Percentiles rank a stretch among this genome's conserved stretches.
Evolutionary conservation across 1,140 invertebrate genomes (phyloP).

Genomic region (Paralvinella palmiformis): DNA sequence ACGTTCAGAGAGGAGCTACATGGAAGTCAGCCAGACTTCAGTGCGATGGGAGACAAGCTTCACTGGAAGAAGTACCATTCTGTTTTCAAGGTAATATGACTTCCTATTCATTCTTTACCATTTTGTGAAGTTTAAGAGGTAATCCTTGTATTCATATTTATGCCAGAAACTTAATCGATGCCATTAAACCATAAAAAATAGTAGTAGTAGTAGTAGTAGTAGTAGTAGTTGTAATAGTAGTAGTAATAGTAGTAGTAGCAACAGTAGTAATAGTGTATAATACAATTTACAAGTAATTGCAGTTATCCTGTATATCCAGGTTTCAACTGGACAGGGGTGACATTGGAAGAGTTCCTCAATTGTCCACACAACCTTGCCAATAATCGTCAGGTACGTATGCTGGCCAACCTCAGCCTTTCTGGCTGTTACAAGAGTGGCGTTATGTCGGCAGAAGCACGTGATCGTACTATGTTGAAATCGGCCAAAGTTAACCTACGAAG

Average conservation of each 20-base stretch:
- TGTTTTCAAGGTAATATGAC: conserved; percentile 52
- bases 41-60: conserved; percentile 66
- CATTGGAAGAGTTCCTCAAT: conserved; percentile 76
- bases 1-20: conserved; percentile 95
- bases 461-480: conserved; percentile 75
- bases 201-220: too few species aligned
- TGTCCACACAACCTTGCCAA: conserved; percentile 89
- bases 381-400: conserved; percentile 95
- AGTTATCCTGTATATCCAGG: too few species aligned
- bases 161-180: too few species aligned
- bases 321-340: conserved; percentile 57
- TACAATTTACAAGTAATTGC: too few species aligned
- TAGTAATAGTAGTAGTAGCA: too few species aligned
- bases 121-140: too few species aligned
- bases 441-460: conserved; percentile 53
- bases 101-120: too few species aligned
- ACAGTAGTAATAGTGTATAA: too few species aligned
- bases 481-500: conserved; percentile 89
- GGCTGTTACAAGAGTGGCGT: conserved; percentile 88
- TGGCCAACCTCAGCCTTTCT: conserved; percentile 78
- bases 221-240: too few species aligned
- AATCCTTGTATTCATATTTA: too few species aligned
- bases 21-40: conserved; percentile 60
- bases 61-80: conserved; percentile 56
- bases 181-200: too few species aligned